Conservation (phyloP, 2,797 vertebrate species). For the Muscicapa striata region DNA sequence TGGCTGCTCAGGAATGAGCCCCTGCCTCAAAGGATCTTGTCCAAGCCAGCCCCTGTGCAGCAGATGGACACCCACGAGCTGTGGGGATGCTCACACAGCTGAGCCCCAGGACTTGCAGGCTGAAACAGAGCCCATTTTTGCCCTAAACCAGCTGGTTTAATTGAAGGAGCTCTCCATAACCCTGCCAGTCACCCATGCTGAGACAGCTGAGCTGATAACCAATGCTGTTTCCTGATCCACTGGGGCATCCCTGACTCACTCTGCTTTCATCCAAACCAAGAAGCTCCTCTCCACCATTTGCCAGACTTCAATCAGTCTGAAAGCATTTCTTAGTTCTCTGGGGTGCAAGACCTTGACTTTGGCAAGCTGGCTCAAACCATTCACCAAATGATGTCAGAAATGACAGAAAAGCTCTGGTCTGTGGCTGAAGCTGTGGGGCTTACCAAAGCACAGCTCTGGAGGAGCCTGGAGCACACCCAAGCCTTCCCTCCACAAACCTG, state of each 20-base stretch:
- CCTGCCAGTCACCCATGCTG: neutral
- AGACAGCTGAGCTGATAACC: neutral
- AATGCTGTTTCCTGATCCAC: rapidly evolving
- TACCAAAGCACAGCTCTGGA: neutral
- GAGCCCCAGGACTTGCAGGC: neutral
- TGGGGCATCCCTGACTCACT: neutral
- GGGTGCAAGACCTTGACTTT: neutral
- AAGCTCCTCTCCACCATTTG: neutral
- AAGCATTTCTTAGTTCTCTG: neutral
- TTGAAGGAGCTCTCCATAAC: neutral
- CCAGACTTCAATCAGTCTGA: neutral
- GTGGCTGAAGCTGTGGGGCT: neutral
- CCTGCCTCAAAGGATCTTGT: neutral
- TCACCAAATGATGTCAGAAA: neutral
- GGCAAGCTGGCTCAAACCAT: neutral
- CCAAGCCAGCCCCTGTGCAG: neutral
- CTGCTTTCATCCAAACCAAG: neutral
- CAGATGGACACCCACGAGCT: neutral
- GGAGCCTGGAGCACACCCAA: neutral
- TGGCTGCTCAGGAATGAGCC: neutral
- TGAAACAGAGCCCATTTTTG: neutral
- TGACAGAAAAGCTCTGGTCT: rapidly evolving
- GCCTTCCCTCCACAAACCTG: neutral
- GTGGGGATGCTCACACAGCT: neutral
- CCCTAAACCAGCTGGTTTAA: neutral